phyloP scores from a whole-genome alignment of 2,113 vertebrate genomes.

The Alces alces region DNA sequence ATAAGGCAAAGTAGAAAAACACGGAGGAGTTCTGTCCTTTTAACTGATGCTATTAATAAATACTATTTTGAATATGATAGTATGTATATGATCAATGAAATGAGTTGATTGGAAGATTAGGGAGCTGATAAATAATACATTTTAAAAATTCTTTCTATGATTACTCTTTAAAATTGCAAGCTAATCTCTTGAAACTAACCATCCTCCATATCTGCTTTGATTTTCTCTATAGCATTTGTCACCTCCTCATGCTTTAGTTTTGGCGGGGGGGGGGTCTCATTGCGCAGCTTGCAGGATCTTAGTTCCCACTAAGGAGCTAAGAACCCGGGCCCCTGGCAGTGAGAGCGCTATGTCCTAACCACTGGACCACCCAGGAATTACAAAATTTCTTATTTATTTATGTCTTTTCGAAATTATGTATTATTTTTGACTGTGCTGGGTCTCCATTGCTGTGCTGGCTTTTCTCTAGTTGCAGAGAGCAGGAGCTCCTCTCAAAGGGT shows the following conservation, averaged over 20 bases:
- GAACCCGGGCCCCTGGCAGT: background rate
- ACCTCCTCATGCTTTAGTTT: background rate
- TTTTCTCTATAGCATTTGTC: background rate
- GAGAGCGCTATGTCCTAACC: background rate
- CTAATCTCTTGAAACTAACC: background rate
- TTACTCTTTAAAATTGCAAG: background rate
- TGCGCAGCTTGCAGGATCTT: background rate
- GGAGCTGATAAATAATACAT: background rate
- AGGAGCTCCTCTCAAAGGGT: background rate
- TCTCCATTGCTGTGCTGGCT: background rate
- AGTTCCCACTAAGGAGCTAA: background rate
- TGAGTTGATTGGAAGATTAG: background rate
- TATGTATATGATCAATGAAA: background rate
- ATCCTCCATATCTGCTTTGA: background rate
- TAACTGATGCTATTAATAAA: background rate
- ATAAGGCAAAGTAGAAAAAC: background rate
- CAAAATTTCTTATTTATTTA: background rate
- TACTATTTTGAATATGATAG: background rate
- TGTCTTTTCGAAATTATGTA: background rate
- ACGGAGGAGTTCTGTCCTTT: background rate
- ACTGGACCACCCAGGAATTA: background rate
- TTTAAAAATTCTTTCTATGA: background rate
- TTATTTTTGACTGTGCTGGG: background rate
- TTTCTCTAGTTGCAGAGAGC: background rate
- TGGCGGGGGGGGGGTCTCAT: background rate